phyloP scores from a whole-genome alignment of 53 echinoderm and acorn worm species.

The Holothuria leucospilota region DNA sequence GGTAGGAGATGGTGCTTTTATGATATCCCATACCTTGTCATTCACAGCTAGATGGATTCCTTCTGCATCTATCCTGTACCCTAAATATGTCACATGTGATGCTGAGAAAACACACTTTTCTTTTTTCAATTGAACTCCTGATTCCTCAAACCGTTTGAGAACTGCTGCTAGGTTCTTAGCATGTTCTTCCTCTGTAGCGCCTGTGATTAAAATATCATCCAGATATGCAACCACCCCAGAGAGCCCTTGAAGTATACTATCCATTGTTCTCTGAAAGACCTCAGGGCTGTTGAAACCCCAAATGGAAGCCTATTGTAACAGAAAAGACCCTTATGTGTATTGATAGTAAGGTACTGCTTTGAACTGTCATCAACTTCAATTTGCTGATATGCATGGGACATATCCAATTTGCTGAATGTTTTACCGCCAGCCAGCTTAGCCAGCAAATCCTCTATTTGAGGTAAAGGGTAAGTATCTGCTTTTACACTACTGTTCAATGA shows the following conservation, averaged over 20 bases:
- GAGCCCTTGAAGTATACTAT: constrained; percentile 48
- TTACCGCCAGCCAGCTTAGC: constrained; percentile 59
- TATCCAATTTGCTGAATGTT: constrained; percentile 59
- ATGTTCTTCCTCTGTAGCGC: constrained; percentile 38
- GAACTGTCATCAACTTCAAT: constrained; percentile 60
- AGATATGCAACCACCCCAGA: constrained; percentile 27
- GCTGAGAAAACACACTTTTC: constrained; percentile 38
- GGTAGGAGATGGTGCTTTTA: constrained; percentile 46
- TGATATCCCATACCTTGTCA: constrained; percentile 37
- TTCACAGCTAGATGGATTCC: constrained; percentile 16
- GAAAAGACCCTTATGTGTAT: constrained; percentile 34
- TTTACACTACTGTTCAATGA: constrained; percentile 28
- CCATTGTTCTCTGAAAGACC: constrained; percentile 59
- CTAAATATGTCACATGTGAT: constrained; percentile 41
- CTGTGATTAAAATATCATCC: constrained; percentile 58
- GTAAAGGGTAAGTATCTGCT: constrained; percentile 4
- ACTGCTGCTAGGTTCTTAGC: constrained; percentile 44
- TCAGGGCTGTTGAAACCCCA: constrained; percentile 24
- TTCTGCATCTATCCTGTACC: constrained; percentile 45
- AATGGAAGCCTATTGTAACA: constrained; percentile 41
- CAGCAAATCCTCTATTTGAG: constrained; percentile 55
- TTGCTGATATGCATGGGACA: constrained; percentile 59
- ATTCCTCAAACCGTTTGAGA: constrained; percentile 39
- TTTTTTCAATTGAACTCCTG: constrained; percentile 43
- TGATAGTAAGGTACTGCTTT: constrained; percentile 33